Base-by-base conservation (phyloP, 2,113 vertebrate species). In the Lonchura striata region DNA sequence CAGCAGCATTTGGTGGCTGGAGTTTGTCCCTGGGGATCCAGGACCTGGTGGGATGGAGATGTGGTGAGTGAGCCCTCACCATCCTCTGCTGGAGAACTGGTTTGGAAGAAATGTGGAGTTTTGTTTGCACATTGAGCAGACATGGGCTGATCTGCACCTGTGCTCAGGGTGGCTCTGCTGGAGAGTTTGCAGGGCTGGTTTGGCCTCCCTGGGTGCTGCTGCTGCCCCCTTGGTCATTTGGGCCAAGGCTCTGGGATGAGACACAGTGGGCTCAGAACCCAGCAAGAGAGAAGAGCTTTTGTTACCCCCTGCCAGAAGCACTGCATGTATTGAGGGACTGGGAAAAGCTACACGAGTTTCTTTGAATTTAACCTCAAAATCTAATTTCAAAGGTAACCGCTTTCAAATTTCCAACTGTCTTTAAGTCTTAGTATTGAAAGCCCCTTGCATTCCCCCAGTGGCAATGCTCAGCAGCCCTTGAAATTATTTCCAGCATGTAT, bases 401-500 rank as follows among this genome's bases (percentile, higher is more conserved):
- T 90, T 94, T 88, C 90, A 97, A 75, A 94, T 96, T 97, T 97
- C 94, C 82, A 93, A 66, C 86, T 92, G 93, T 93, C 91, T 94
- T 95, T 93, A 63, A 76, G 87, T 80, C 81, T 95, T 86, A 80
- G 88, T 83, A 92, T 91, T 92, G 92, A 95, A 90, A 96, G 71
- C 76, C 81, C 82, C 94, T 95, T 95, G 77, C 77, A 64, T 93
- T 97, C 92, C 92, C 84, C 74, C 74, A 70, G 95, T 89, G 93
- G 93, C 94, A 94, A 90, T 96, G 94, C 78, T 97, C 96, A 97
- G 91, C 92, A 96, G 92, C 91, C 96, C 96, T 96, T 97, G 97
- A 97, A 97, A 97, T 97, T 95, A 97, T 97, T 97, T 98, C 83
- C 95, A 96, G 86, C 71, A 54, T 94, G 76, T 93, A 96, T 96